These are phyloP conservation scores for Pycnomerus fuliginosus DNA, from an alignment of 2,888 invertebrate species.

Conservation along the genomic window DNA sequence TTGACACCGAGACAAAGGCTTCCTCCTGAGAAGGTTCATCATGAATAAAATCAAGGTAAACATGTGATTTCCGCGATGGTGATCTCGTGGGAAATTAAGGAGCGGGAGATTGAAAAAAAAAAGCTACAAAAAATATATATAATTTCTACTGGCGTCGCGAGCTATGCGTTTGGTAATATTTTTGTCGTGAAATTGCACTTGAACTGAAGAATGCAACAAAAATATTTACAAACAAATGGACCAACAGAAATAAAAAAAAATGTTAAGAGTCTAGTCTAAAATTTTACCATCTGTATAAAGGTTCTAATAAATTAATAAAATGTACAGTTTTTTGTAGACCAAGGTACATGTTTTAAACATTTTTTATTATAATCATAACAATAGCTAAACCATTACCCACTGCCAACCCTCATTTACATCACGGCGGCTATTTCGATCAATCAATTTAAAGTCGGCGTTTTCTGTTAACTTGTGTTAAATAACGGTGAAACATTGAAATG, in stretches of 20 bases:
- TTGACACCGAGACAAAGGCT: slow-evolving; percentile 24
- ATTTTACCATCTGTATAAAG: slow-evolving; percentile 40
- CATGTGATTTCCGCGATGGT: not conserved
- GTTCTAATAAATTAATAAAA: slow-evolving; percentile 44
- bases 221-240: slow-evolving; percentile 42
- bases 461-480: slow-evolving; percentile 42
- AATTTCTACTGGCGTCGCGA: slow-evolving; percentile 46
- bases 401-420: slow-evolving; percentile 44
- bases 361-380: slow-evolving; percentile 37
- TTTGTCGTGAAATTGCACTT: slow-evolving; percentile 44
- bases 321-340: slow-evolving; percentile 42
- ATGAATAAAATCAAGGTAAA: slow-evolving; percentile 20
- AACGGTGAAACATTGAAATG: slow-evolving; percentile 8
- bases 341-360: slow-evolving; percentile 44
- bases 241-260: slow-evolving; percentile 46
- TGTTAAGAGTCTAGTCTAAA: slow-evolving; percentile 40
- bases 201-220: slow-evolving; percentile 40
- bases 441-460: too few relatives aligned
- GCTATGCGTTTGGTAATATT: slow-evolving; percentile 42
- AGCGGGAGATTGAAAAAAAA: slow-evolving; percentile 7
- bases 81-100: not conserved
- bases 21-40: slow-evolving; percentile 25
- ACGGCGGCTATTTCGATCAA: slow-evolving; percentile 35
- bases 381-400: slow-evolving; percentile 43
- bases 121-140: slow-evolving; percentile 46